These are phyloP conservation scores for Megaceryle torquata DNA, from an alignment of 2,113 vertebrate genomes.

Conservation along the genomic window DNA sequence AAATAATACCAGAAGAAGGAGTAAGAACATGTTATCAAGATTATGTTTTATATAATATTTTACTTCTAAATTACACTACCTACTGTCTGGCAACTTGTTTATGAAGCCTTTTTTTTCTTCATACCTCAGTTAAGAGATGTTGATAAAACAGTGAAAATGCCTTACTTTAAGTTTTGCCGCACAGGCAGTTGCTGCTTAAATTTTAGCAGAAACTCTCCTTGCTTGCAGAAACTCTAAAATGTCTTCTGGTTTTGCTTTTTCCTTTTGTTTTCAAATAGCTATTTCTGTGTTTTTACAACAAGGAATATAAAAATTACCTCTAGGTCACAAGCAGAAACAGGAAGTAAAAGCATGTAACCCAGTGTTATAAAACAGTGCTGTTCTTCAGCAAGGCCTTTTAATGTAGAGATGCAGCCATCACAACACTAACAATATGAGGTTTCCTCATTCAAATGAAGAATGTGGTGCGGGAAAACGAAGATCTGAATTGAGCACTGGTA, in stretches of 20 bases:
- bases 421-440: background rate
- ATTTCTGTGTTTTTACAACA: background rate
- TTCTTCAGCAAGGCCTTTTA: background rate
- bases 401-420: background rate
- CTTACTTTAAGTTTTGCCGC: background rate
- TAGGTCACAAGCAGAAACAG: background rate
- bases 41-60: background rate
- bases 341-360: background rate
- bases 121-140: background rate
- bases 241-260: background rate
- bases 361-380: background rate
- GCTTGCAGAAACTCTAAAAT: background rate
- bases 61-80: background rate
- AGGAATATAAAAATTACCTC: background rate
- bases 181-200: background rate
- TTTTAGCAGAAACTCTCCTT: background rate
- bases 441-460: background rate
- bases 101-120: background rate
- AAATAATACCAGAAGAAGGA: background rate
- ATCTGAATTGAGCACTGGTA: background rate
- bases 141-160: background rate
- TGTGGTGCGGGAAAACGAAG: background rate
- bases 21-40: background rate
- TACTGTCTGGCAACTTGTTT: background rate
- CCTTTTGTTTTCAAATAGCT: background rate